These are phyloP conservation scores for Anisognathus igniventris DNA, from an alignment of 2,797 vertebrate genomes.

Conservation along the genomic window DNA sequence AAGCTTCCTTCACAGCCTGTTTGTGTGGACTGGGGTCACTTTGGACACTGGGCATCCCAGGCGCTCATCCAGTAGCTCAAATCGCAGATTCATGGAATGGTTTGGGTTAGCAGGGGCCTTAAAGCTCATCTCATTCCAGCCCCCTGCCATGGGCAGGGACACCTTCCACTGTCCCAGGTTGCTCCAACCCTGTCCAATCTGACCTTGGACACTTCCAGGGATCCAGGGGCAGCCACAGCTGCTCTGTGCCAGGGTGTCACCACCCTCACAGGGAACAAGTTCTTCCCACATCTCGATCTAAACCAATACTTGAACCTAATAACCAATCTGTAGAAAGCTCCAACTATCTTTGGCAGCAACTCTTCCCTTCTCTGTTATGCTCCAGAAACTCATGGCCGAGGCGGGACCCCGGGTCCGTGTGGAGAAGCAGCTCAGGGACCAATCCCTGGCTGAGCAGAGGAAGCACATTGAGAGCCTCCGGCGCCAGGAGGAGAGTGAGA, in stretches of 20 bases:
- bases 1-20: background rate
- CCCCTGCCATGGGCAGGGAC: background rate
- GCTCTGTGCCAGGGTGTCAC: background rate
- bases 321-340: background rate
- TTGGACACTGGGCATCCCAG: background rate
- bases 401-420: background rate
- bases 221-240: background rate
- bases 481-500: background rate
- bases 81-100: background rate
- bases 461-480: background rate
- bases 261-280: background rate
- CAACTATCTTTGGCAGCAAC: background rate
- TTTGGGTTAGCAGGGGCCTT: background rate
- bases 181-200: background rate
- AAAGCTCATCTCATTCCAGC: background rate
- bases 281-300: background rate
- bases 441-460: background rate
- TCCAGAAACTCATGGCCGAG: background rate
- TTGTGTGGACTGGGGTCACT: rapidly evolving
- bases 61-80: background rate
- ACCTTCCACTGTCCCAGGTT: background rate
- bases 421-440: background rate
- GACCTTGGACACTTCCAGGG: background rate
- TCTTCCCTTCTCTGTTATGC: background rate
- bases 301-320: background rate